Evolutionary conservation across 1,140 invertebrate species (phyloP).

Genomic region (Plectrocnemia conspersa): DNA sequence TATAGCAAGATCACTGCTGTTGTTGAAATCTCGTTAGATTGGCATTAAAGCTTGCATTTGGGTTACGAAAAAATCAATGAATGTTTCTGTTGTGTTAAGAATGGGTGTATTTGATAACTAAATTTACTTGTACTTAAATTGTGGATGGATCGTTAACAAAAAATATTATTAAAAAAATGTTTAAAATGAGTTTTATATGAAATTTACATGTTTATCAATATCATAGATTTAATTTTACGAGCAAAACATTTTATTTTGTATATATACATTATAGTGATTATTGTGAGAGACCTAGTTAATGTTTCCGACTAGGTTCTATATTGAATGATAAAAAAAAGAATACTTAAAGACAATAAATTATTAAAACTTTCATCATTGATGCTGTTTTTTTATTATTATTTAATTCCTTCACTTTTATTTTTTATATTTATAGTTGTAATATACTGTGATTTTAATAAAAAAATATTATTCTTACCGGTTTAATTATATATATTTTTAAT

Average conservation of each 20-base stretch:
- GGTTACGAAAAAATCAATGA: background rate
- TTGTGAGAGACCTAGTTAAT: constrained; percentile 21
- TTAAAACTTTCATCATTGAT: constrained; percentile 17
- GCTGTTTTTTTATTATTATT: constrained; percentile 4
- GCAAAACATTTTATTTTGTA: constrained; percentile 22
- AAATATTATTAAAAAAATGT: constrained; percentile 8
- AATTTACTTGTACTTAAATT: constrained; percentile 1
- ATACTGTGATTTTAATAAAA: too few species aligned
- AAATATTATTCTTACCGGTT: too few species aligned
- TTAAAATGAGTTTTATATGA: constrained; percentile 22
- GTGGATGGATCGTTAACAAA: background rate
- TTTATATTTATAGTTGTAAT: too few species aligned
- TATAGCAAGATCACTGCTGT: background rate
- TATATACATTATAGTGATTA: constrained; percentile 17
- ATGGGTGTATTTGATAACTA: constrained; percentile 8
- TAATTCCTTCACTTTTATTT: too few species aligned
- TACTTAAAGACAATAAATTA: constrained; percentile 31
- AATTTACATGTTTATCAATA: constrained; percentile 24
- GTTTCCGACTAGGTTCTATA: constrained; percentile 21
- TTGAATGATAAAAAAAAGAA: constrained; percentile 19
- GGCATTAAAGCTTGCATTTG: background rate
- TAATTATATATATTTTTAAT: too few species aligned
- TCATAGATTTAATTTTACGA: constrained; percentile 14
- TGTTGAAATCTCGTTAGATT: background rate
- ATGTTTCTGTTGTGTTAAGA: background rate